Percentiles rank a stretch among this genome's conserved stretches.
These are phyloP conservation scores for Ormia ochracea DNA, from an alignment of 2,888 invertebrate species.

Conservation along the genomic window DNA sequence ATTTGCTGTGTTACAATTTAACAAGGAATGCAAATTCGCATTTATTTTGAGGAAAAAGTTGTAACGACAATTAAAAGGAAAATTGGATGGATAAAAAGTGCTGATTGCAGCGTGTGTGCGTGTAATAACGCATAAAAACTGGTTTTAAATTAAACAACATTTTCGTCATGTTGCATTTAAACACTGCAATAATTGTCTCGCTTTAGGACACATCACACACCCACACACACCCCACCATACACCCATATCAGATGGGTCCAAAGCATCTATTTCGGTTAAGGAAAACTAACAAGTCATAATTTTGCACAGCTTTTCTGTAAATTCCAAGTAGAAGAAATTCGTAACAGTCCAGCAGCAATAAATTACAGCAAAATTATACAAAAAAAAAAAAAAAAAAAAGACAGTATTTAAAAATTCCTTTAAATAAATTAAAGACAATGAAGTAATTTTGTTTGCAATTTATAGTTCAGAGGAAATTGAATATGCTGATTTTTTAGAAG, in stretches of 20 bases:
- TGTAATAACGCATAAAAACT: neutral
- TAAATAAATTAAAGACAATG: slow-evolving; percentile 32
- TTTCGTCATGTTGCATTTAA: no score
- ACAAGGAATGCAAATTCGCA: slow-evolving; percentile 28
- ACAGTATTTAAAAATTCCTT: neutral
- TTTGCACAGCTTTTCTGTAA: neutral
- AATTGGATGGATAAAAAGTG: neutral
- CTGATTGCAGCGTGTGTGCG: neutral
- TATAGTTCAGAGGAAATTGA: slow-evolving; percentile 1
- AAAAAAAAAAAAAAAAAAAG: no score
- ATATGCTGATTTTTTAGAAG: neutral
- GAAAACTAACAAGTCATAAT: neutral
- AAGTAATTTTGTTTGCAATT: slow-evolving; percentile 16
- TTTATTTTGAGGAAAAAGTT: slow-evolving; percentile 15
- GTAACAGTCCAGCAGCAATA: slow-evolving; percentile 13
- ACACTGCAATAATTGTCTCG: no score
- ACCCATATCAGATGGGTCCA: no score
- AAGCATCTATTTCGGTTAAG: neutral
- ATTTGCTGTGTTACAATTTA: slow-evolving; percentile 14
- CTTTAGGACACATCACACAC: no score
- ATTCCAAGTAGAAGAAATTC: slow-evolving; percentile 9
- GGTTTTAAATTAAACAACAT: no score
- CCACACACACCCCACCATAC: no score
- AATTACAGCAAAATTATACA: slow-evolving; percentile 28
- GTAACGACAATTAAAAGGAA: neutral